Evolutionary conservation across 2,888 invertebrate genomes (phyloP).

Genomic region (Eupithecia tripunctaria): DNA sequence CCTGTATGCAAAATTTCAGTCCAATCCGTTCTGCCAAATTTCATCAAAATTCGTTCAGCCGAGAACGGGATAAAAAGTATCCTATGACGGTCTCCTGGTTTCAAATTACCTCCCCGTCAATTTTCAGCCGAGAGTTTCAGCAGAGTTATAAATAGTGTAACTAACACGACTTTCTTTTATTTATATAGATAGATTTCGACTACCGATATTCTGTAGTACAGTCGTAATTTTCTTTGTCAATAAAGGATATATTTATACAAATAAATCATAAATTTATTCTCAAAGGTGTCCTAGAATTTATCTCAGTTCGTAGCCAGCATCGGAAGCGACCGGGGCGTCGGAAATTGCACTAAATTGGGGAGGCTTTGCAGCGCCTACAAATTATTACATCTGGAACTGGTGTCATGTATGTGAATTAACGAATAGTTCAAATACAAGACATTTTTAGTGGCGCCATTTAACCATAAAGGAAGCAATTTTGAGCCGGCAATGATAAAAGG

Average conservation of each 20-base stretch:
- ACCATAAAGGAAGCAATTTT: background rate
- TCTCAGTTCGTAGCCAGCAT: conserved; percentile 51
- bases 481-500: background rate
- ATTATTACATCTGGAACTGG: conserved; percentile 43
- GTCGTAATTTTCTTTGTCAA: no score
- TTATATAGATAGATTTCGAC: no score
- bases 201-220: no score
- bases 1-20: no score
- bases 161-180: no score
- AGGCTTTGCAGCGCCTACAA: conserved; percentile 57
- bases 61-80: no score
- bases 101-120: no score
- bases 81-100: no score
- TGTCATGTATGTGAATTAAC: background rate
- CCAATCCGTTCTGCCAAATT: no score
- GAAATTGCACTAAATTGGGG: conserved; percentile 68
- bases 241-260: background rate
- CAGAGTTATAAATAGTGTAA: no score
- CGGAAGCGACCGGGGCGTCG: conserved; percentile 52
- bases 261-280: background rate
- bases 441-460: background rate
- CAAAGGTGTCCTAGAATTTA: conserved; percentile 2
- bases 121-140: no score
- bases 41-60: no score
- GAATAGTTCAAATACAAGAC: background rate